Evolutionary conservation across 2,113 vertebrate species (phyloP).

Genomic region (Castor canadensis): DNA sequence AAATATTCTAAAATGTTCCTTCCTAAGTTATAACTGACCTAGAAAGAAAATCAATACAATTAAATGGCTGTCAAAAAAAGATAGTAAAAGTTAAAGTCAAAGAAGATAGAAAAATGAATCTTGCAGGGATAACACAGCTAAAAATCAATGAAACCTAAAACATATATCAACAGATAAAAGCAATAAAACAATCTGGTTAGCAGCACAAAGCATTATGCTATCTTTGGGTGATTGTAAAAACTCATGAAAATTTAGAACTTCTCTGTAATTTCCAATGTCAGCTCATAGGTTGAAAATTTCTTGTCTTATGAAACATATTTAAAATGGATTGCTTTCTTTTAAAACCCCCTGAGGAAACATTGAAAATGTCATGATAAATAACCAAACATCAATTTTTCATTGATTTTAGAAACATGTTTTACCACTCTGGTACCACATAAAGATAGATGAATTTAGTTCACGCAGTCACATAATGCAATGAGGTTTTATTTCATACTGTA

Average conservation of each 20-base stretch:
- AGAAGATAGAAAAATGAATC: constrained; percentile 66
- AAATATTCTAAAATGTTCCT: constrained; percentile 51
- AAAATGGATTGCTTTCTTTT: constrained; percentile 50
- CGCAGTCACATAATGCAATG: constrained; percentile 44
- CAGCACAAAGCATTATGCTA: neutral
- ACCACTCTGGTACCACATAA: constrained; percentile 55
- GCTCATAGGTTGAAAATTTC: constrained; percentile 50
- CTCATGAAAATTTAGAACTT: constrained; percentile 49
- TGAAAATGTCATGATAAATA: constrained; percentile 69
- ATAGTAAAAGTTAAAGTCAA: constrained; percentile 58
- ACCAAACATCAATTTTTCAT: constrained; percentile 64
- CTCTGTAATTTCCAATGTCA: constrained; percentile 47
- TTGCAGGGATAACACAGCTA: constrained; percentile 23
- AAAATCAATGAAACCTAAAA: constrained; percentile 69
- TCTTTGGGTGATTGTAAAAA: constrained; percentile 14
- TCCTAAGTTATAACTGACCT: constrained; percentile 68
- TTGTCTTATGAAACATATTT: constrained; percentile 36
- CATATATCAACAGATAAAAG: constrained; percentile 44
- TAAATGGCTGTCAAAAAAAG: constrained; percentile 69
- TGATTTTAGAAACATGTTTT: constrained; percentile 34
- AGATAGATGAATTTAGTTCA: constrained; percentile 48
- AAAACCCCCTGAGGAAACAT: constrained; percentile 62
- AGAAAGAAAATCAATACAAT: constrained; percentile 73
- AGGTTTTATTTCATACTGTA: constrained; percentile 66
- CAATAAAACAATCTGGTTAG: constrained; percentile 51